phyloP scores from a whole-genome alignment of 2,888 invertebrate species.

The Mimas tiliae region DNA sequence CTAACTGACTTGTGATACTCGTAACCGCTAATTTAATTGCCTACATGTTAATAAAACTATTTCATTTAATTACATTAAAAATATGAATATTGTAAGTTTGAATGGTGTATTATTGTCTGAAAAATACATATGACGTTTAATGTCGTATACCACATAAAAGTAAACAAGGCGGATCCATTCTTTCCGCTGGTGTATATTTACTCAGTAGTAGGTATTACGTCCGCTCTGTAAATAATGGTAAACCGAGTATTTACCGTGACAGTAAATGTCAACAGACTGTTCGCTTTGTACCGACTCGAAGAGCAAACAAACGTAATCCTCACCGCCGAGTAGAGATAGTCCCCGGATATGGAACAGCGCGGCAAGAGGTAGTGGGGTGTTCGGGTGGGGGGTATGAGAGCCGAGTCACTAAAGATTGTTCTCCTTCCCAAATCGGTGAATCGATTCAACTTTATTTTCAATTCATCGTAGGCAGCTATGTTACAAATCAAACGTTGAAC shows the following conservation, averaged over 20 bases:
- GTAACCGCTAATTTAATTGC: no score
- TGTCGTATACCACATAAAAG: slow-evolving; percentile 5
- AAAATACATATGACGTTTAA: no score
- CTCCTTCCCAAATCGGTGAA: slow-evolving; percentile 42
- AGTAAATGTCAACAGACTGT: slow-evolving; percentile 77
- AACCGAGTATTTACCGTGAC: slow-evolving; percentile 76
- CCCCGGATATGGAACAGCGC: slow-evolving; percentile 34
- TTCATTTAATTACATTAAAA: no score
- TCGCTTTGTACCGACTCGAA: slow-evolving; percentile 73
- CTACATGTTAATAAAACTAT: no score
- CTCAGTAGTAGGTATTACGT: slow-evolving; percentile 63
- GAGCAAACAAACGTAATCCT: slow-evolving; percentile 74
- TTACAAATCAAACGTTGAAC: not conserved
- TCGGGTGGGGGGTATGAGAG: not conserved
- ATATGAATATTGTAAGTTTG: no score
- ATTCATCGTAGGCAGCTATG: slow-evolving; percentile 41
- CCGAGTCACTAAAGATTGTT: slow-evolving; percentile 36
- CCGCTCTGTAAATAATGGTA: slow-evolving; percentile 76
- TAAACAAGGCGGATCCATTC: slow-evolving; percentile 38
- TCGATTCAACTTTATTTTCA: slow-evolving; percentile 51
- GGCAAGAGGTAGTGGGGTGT: not conserved
- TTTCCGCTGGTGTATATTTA: slow-evolving; percentile 50
- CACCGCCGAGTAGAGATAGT: slow-evolving; percentile 49
- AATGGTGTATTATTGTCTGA: not conserved
- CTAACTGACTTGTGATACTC: no score